These are phyloP conservation scores for Lemur catta DNA, from an alignment of 2,797 vertebrate species.

Conservation along the genomic window DNA sequence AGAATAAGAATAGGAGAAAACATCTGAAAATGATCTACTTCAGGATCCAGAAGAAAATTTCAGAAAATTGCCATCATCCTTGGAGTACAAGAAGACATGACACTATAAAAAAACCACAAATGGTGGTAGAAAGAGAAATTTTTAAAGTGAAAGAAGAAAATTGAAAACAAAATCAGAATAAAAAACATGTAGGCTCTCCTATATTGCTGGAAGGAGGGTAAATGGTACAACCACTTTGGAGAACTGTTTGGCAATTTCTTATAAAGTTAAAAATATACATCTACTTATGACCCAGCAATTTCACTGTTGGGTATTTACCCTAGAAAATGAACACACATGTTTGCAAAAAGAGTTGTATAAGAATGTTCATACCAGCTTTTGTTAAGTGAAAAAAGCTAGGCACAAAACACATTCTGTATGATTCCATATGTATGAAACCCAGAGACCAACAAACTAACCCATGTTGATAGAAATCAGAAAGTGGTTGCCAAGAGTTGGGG, in stretches of 20 bases:
- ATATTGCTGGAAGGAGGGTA: neutral
- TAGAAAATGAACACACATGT: neutral
- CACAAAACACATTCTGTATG: neutral
- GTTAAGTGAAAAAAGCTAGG: neutral
- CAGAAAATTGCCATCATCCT: neutral
- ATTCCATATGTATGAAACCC: neutral
- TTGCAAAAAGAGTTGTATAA: neutral
- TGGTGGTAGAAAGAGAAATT: neutral
- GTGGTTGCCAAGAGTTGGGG: neutral
- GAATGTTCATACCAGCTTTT: neutral
- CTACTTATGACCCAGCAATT: neutral
- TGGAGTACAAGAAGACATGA: neutral
- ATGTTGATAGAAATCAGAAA: neutral
- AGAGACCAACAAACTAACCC: neutral
- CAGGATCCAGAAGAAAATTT: slow-evolving; percentile 17
- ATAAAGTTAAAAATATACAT: neutral
- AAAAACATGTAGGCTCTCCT: neutral
- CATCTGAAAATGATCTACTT: neutral
- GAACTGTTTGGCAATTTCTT: neutral
- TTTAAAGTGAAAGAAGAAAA: slow-evolving; percentile 1
- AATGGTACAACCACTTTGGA: neutral
- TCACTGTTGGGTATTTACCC: neutral
- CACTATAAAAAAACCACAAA: neutral
- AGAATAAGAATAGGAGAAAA: neutral
- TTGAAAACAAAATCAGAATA: neutral